These are phyloP conservation scores for Ceratosolen fusciceps DNA, from an alignment of 1,140 invertebrate species.

Conservation along the genomic window DNA sequence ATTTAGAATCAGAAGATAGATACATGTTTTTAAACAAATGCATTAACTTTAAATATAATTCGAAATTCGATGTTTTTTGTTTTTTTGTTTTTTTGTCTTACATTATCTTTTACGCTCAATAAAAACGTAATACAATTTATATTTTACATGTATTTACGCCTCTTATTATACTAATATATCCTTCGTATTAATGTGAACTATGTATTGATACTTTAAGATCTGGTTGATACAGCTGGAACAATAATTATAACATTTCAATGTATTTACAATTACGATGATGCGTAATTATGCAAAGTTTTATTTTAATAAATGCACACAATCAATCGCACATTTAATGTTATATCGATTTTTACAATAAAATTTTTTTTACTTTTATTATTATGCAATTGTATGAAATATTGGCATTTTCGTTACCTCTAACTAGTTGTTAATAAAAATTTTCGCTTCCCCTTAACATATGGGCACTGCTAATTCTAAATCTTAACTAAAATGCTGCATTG, in stretches of 20 bases:
- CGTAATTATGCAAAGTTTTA: neutral
- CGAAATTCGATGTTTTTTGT: neutral
- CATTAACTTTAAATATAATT: neutral
- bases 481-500: neutral
- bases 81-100: too few species aligned
- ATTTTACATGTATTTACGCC: neutral
- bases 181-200: neutral
- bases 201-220: neutral
- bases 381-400: conserved; percentile 23
- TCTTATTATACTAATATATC: neutral
- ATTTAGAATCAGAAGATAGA: neutral
- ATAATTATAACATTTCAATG: neutral
- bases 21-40: neutral
- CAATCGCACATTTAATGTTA: neutral
- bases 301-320: neutral
- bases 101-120: too few species aligned
- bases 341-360: conserved; percentile 22
- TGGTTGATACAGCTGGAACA: neutral
- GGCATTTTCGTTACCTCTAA: conserved; percentile 11
- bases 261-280: conserved; percentile 34
- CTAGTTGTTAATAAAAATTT: neutral
- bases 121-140: conserved; percentile 1
- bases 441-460: neutral
- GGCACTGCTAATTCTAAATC: neutral
- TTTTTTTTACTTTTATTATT: conserved; percentile 23